Conservation (phyloP, 2,888 invertebrate genomes). For the Maniola hyperantus region DNA sequence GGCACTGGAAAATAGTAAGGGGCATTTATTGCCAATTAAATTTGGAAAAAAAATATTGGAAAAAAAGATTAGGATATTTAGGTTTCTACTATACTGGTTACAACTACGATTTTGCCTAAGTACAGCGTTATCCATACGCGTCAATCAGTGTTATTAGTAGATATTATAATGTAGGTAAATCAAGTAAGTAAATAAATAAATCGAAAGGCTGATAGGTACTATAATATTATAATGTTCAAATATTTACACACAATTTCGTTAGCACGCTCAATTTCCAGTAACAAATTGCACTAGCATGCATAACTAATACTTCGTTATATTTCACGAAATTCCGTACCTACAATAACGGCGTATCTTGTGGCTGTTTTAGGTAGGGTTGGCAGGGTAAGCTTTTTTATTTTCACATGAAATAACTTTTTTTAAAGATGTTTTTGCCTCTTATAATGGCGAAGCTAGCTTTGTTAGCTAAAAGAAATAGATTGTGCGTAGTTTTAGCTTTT, state of each 20-base stretch:
- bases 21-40: too few species aligned
- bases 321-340: slow-evolving; percentile 43
- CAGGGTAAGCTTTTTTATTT: neutral
- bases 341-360: slow-evolving; percentile 43
- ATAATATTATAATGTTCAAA: slow-evolving; percentile 13
- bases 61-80: too few species aligned
- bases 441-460: too few species aligned
- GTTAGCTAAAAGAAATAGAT: neutral
- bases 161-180: neutral
- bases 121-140: too few species aligned
- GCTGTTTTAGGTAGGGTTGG: slow-evolving; percentile 51
- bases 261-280: slow-evolving; percentile 34
- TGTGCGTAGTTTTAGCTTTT: neutral
- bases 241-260: slow-evolving; percentile 35
- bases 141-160: too few species aligned
- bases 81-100: too few species aligned
- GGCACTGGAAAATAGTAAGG: too few species aligned
- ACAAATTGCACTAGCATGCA: slow-evolving; percentile 54
- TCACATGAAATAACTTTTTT: neutral
- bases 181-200: neutral
- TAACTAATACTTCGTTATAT: slow-evolving; percentile 56
- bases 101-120: too few species aligned
- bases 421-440: neutral
- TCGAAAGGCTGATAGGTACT: neutral
- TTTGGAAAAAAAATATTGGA: too few species aligned